Conservation (phyloP, 2,113 vertebrate genomes). For the Scophthalmus maximus region DNA sequence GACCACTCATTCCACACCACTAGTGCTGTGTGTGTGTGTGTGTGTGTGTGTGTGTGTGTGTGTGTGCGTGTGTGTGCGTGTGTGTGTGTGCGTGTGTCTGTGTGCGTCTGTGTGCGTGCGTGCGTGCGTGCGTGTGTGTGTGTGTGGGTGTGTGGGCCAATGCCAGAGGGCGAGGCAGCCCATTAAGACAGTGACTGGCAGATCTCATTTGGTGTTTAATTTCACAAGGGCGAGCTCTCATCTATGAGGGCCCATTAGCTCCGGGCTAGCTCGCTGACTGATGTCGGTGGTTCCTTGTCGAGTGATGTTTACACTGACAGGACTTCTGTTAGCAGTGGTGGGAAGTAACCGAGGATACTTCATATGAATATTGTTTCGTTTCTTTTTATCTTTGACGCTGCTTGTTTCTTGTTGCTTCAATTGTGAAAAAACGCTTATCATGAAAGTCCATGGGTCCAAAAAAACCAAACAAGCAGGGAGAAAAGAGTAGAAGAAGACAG, state of each 20-base stretch:
- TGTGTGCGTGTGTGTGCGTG: conserved; percentile 15
- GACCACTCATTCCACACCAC: conserved; percentile 38
- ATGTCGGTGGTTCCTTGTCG: conserved; percentile 20
- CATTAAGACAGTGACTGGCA: conserved; percentile 75
- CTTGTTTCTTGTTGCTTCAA: too few relatives aligned
- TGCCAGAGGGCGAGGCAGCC: conserved; percentile 57
- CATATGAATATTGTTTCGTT: too few relatives aligned
- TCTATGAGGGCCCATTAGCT: conserved; percentile 58
- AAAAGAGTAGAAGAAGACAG: too few relatives aligned
- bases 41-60: background rate
- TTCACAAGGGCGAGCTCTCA: conserved; percentile 66
- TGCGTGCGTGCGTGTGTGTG: conserved; percentile 17
- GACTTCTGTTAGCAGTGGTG: background rate
- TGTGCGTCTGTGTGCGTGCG: conserved; percentile 9
- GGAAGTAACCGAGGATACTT: background rate
- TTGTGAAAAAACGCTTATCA: too few relatives aligned
- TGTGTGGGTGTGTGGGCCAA: conserved; percentile 45
- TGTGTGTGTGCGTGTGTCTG: conserved; percentile 32
- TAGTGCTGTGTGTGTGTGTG: conserved; percentile 14
- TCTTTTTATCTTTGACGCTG: too few relatives aligned
- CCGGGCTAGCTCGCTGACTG: conserved; percentile 38
- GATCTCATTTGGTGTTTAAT: conserved; percentile 79
- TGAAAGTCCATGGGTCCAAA: too few relatives aligned
- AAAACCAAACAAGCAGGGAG: background rate
- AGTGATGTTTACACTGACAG: conserved; percentile 39